A percentile compares a stretch with the other conserved stretches of the same genome.
Conservation (phyloP, 2,113 vertebrate species). For the Varanus salvator region DNA sequence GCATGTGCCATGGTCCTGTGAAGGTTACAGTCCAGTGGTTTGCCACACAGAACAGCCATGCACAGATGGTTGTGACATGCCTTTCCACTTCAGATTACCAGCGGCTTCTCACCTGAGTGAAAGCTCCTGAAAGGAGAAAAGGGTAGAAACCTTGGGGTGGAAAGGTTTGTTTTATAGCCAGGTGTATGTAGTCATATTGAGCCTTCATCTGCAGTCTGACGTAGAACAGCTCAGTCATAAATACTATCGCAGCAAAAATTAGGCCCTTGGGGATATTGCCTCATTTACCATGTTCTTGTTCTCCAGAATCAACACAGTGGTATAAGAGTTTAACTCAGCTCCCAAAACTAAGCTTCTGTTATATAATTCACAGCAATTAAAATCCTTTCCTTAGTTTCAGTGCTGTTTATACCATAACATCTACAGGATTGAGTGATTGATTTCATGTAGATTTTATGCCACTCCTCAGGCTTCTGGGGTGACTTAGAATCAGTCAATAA, state of each 20-base stretch:
- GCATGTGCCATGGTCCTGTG: no score
- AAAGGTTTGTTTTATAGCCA: not conserved
- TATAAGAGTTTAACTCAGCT: not conserved
- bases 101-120: not conserved
- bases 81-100: not conserved
- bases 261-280: not conserved
- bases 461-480: no score
- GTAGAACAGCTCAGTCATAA: not conserved
- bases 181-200: not conserved
- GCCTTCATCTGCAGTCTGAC: not conserved
- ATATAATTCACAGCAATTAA: not conserved
- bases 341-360: not conserved
- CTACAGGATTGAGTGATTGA: not conserved
- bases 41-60: no score
- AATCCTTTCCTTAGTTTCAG: slow-evolving; percentile 2
- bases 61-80: no score
- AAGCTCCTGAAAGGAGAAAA: not conserved
- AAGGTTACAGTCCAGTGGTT: no score
- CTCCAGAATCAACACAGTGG: no score
- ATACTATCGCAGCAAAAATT: not conserved
- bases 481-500: no score
- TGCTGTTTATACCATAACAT: slow-evolving; percentile 2
- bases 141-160: no score
- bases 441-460: no score
- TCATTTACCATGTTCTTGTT: not conserved